Conservation (phyloP, 2,797 vertebrate species). For the Coreius guichenoti region DNA sequence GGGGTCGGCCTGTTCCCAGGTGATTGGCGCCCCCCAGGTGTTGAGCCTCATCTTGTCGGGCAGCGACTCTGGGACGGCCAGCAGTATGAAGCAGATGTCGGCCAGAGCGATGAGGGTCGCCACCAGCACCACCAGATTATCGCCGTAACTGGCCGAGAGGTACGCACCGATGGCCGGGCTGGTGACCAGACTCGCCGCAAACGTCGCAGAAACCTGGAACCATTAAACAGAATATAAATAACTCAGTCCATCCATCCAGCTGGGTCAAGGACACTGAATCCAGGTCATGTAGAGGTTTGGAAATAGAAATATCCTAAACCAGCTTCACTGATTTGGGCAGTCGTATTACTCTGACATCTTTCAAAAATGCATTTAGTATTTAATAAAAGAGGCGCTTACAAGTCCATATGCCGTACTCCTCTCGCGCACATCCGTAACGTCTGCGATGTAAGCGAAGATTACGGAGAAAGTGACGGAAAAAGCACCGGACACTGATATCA, state of each 20-base stretch:
- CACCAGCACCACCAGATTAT: conserved; percentile 88
- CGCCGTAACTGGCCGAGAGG: conserved; percentile 87
- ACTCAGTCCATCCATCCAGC: background rate
- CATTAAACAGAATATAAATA: background rate
- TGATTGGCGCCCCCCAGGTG: conserved; percentile 89
- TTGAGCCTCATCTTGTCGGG: conserved; percentile 90
- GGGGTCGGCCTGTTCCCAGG: conserved; percentile 94
- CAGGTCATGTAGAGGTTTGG: background rate
- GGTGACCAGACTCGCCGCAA: conserved; percentile 92
- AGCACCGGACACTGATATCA: conserved; percentile 93
- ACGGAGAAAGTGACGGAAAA: conserved; percentile 98
- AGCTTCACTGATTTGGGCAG: background rate
- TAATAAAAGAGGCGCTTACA: conserved; percentile 76
- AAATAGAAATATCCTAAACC: background rate
- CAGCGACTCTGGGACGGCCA: conserved; percentile 92
- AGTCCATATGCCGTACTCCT: conserved; percentile 92
- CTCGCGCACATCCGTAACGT: conserved; percentile 89
- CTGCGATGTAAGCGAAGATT: conserved; percentile 95
- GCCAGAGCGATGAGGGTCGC: conserved; percentile 87
- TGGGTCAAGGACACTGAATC: conserved; percentile 15
- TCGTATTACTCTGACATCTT: background rate
- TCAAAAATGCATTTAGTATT: background rate
- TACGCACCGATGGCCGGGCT: conserved; percentile 94
- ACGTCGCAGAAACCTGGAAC: conserved; percentile 90
- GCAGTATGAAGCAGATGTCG: conserved; percentile 91